Percentiles rank a stretch among this genome's conserved stretches.
phyloP scores from a whole-genome alignment of 2,113 vertebrate genomes.

The Cryptomyrus ogoouensis region DNA sequence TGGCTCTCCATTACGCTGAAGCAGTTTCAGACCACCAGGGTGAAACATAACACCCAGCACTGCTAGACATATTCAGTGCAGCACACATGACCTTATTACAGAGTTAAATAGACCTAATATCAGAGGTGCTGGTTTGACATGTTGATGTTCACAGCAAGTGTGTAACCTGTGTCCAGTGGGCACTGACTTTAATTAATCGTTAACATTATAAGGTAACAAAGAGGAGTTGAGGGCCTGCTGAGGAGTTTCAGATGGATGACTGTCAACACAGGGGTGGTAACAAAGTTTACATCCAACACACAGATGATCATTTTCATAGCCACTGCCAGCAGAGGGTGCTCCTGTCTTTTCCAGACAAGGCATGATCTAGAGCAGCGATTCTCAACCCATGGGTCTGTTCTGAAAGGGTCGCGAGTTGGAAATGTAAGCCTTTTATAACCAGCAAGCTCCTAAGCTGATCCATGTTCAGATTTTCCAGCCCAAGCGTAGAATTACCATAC shows the following conservation, averaged over 20 bases:
- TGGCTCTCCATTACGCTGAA: not conserved
- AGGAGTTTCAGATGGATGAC: not conserved
- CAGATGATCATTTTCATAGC: not conserved
- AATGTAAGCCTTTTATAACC: no score
- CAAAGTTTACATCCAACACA: not conserved
- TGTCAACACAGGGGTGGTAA: not conserved
- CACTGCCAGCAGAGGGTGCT: not conserved
- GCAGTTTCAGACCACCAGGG: not conserved
- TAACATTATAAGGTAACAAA: not conserved
- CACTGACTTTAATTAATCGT: not conserved
- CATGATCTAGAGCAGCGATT: not conserved
- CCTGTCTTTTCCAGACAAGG: not conserved
- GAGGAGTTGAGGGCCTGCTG: not conserved
- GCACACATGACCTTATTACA: not conserved
- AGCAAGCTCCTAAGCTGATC: no score
- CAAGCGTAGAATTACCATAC: no score
- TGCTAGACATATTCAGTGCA: not conserved
- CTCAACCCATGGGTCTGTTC: no score
- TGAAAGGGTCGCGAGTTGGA: no score
- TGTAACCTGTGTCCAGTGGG: not conserved
- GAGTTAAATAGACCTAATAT: not conserved
- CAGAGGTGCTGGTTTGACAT: not conserved
- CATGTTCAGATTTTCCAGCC: no score
- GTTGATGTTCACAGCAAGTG: not conserved
- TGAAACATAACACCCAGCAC: not conserved